These are phyloP conservation scores for Ellobius talpinus DNA, from an alignment of 2,113 vertebrate species.

Conservation along the genomic window DNA sequence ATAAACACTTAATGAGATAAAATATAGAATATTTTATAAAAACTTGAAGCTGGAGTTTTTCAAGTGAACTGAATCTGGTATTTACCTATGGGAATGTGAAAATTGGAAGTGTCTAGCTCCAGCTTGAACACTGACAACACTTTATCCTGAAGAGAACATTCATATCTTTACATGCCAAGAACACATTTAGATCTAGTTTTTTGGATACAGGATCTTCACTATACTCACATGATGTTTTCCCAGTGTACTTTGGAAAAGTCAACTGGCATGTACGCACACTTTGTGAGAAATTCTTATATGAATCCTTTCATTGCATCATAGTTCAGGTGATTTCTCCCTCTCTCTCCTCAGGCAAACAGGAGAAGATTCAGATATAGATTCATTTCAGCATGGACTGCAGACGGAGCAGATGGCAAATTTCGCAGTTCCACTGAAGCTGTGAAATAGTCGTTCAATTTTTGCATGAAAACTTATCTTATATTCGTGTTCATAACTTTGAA, in stretches of 20 bases:
- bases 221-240: background rate
- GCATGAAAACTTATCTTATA: slow-evolving; percentile 49
- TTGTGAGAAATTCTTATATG: background rate
- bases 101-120: slow-evolving; percentile 40
- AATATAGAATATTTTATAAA: slow-evolving; percentile 12
- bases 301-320: background rate
- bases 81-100: slow-evolving; percentile 26
- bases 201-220: slow-evolving; percentile 7
- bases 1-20: slow-evolving; percentile 17
- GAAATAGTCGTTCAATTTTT: slow-evolving; percentile 61
- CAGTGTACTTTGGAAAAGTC: background rate
- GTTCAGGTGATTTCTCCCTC: background rate
- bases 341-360: background rate
- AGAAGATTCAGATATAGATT: background rate
- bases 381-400: slow-evolving; percentile 20
- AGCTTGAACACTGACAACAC: slow-evolving; percentile 50
- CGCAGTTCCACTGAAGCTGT: slow-evolving; percentile 59
- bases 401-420: slow-evolving; percentile 65
- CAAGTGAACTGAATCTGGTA: slow-evolving; percentile 10
- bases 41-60: slow-evolving; percentile 40
- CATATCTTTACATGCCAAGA: slow-evolving; percentile 61
- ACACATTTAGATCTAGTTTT: slow-evolving; percentile 53
- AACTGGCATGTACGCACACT: background rate
- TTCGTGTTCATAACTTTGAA: slow-evolving; percentile 31
- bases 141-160: slow-evolving; percentile 59